Evolutionary conservation across 2,113 vertebrate genomes (phyloP).

Genomic region (Neolamprologus devosi): DNA sequence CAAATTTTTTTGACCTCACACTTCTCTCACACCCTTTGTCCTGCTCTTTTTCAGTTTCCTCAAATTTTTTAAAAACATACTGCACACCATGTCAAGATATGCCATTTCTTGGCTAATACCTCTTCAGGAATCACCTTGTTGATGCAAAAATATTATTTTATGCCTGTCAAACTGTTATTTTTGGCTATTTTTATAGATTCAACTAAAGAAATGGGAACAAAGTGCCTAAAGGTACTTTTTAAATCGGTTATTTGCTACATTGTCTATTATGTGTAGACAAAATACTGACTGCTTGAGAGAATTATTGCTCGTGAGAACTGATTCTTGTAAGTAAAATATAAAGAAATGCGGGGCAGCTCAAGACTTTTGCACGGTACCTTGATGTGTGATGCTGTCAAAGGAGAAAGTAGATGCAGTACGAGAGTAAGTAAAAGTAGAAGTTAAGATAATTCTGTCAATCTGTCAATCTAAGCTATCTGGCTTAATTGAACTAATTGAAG

Average conservation of each 20-base stretch:
- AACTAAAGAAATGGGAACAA: background rate
- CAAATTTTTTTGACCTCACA: background rate
- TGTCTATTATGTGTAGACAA: background rate
- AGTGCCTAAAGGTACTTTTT: background rate
- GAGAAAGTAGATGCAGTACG: background rate
- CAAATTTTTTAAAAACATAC: background rate
- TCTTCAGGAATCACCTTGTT: background rate
- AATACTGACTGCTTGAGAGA: background rate
- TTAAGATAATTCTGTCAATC: background rate
- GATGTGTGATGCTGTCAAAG: background rate
- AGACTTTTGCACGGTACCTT: background rate
- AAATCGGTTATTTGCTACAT: background rate
- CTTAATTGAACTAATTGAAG: background rate
- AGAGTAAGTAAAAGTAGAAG: background rate
- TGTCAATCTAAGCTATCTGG: background rate
- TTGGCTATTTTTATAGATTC: background rate
- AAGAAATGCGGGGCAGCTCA: background rate
- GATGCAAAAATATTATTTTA: background rate
- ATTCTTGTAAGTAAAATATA: background rate
- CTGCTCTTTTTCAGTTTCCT: background rate
- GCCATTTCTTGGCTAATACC: background rate
- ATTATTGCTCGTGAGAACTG: background rate
- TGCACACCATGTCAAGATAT: background rate
- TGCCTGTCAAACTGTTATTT: background rate
- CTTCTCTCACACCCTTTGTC: background rate